Base-by-base conservation (phyloP, 2,113 vertebrate species). In the Chaetops frenatus region DNA sequence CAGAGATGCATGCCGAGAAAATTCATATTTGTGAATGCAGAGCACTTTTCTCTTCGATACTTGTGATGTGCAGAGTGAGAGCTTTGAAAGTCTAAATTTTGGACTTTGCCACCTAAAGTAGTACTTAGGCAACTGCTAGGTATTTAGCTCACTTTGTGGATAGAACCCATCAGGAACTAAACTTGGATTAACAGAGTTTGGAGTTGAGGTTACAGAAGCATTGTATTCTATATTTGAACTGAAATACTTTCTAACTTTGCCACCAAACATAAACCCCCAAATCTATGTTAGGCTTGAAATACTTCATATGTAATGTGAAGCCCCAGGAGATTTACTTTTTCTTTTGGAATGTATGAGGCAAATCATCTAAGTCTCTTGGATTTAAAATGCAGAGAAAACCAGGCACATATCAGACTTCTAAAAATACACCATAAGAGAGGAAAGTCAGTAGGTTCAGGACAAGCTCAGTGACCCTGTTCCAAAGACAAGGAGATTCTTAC, bases 281-380 rank as follows among this genome's bases (percentile, higher is more conserved):
- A 91, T 84, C 44, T 87, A 45, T 69, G 57, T 60, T 91, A 56
- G 36, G 48, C 77, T 88, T 89, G 69, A 94, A 95, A 79, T n/a
- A 64, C 57, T 94, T 91, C 36, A 42, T 76, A 57, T 69, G 69
- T 84, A 92, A 94, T 72, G n/a, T 67, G 82, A 94, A 87, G 78
- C 91, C 92, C 89, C 81, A 81, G 53, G 66, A 94, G 94, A 90
- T 88, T 94, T 91, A 88, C 79, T 94, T 97, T 95, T 89, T 60
- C 65, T 81, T 91, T 89, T 65, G 83, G 86, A 94, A 81, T 84
- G 44, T 57, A 66, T 95, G 86, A 95, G 81, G 77, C 38, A 84
- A 81, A 95, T 95, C 12, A 27, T 73, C 47, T 17, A 21, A 88
- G 54, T 47, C 25, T 80, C 74, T 81, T 50, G 61, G 50, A 87